Conservation (phyloP, 1,140 invertebrate genomes). For the Drosophila mauritiana region DNA sequence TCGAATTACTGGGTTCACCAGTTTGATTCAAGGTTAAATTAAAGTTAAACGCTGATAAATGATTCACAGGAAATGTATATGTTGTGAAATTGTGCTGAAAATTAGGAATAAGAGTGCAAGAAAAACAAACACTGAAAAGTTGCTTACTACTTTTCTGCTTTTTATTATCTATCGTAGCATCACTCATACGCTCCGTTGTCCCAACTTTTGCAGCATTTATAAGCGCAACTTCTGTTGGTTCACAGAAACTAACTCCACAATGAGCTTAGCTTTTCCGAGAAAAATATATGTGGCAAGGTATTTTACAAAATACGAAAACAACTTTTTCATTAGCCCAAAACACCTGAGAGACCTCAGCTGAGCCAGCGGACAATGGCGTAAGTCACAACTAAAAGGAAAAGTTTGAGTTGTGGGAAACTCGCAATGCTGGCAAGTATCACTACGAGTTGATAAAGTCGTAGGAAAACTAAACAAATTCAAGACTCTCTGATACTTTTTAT, state of each 20-base stretch:
- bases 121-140: neutral
- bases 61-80: neutral
- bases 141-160: neutral
- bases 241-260: constrained; percentile 24
- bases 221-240: constrained; percentile 39
- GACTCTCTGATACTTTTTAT: neutral
- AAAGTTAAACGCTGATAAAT: constrained; percentile 55
- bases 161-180: constrained; percentile 2
- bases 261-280: constrained; percentile 12
- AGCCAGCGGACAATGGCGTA: constrained; percentile 7
- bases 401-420: constrained; percentile 4
- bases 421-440: neutral
- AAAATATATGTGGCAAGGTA: constrained; percentile 7
- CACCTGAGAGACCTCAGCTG: constrained; percentile 33
- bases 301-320: constrained; percentile 19
- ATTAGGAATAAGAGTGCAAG: neutral
- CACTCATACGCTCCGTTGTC: constrained; percentile 24
- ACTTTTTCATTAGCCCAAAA: constrained; percentile 47
- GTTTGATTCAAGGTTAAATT: constrained; percentile 65
- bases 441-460: neutral
- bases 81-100: constrained; percentile 8
- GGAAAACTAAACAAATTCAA: neutral
- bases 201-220: constrained; percentile 13
- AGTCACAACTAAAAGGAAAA: constrained; percentile 28
- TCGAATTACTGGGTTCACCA: constrained; percentile 15